These are phyloP conservation scores for Halcyon badia DNA, from an alignment of 2,797 vertebrate genomes.

Conservation along the genomic window DNA sequence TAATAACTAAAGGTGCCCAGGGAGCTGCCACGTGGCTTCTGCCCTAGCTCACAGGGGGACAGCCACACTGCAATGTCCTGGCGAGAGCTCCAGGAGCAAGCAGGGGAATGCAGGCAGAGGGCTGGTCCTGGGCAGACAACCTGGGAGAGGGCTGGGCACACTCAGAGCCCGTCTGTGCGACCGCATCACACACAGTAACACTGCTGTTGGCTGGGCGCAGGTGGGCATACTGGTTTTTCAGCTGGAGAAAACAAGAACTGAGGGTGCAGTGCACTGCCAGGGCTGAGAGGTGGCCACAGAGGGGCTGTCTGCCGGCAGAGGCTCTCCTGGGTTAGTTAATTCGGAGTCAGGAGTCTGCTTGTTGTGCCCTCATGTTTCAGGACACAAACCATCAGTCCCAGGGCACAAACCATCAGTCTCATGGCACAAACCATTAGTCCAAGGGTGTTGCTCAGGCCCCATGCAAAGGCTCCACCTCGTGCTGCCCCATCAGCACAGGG, in stretches of 20 bases:
- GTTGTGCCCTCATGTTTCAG: rapidly evolving
- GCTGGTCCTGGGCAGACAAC: neutral
- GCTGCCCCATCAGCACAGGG: rapidly evolving
- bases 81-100: neutral
- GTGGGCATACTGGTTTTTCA: neutral
- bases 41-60: neutral
- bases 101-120: neutral
- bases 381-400: neutral
- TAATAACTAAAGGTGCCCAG: neutral
- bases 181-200: neutral
- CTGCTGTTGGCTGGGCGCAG: neutral
- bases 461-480: neutral
- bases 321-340: neutral
- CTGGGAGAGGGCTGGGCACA: neutral
- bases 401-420: neutral
- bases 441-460: neutral
- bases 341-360: neutral
- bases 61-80: rapidly evolving
- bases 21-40: neutral
- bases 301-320: neutral
- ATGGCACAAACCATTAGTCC: neutral
- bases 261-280: neutral
- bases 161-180: neutral
- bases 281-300: neutral
- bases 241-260: neutral